phyloP scores from a whole-genome alignment of 1,140 invertebrate genomes.

The Caenorhabditis latens region DNA sequence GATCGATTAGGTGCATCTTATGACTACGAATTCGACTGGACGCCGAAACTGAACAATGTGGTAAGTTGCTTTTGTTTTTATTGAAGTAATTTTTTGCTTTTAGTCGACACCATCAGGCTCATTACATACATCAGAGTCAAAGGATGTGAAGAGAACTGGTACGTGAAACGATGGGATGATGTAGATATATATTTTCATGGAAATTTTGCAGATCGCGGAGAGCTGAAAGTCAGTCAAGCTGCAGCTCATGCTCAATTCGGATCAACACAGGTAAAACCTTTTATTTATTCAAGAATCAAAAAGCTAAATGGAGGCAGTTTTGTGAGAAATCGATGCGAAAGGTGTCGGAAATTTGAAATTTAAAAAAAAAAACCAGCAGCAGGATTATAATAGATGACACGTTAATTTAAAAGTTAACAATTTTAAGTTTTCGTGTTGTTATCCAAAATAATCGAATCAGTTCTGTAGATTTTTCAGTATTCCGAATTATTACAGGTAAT shows the following conservation, averaged over 20 bases:
- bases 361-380: no score
- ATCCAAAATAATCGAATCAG: no score
- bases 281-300: not conserved
- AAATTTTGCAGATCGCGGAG: not conserved
- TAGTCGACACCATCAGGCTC: slow-evolving; percentile 77
- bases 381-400: no score
- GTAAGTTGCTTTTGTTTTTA: slow-evolving; percentile 38
- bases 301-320: not conserved
- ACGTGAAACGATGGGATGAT: not conserved
- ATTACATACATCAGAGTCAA: slow-evolving; percentile 68
- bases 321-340: no score
- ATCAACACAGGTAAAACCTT: slow-evolving; percentile 49
- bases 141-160: slow-evolving; percentile 58
- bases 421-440: no score
- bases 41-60: slow-evolving; percentile 77
- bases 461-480: not conserved
- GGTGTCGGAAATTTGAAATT: no score
- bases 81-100: slow-evolving; percentile 44
- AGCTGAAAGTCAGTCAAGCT: slow-evolving; percentile 54
- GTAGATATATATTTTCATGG: not conserved
- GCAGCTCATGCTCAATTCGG: slow-evolving; percentile 42
- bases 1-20: slow-evolving; percentile 74
- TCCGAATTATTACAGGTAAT: slow-evolving; percentile 69
- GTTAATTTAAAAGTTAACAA: no score
- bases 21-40: slow-evolving; percentile 78